These are phyloP conservation scores for Drosophila neocordata DNA, from an alignment of 1,140 invertebrate species.

Conservation along the genomic window DNA sequence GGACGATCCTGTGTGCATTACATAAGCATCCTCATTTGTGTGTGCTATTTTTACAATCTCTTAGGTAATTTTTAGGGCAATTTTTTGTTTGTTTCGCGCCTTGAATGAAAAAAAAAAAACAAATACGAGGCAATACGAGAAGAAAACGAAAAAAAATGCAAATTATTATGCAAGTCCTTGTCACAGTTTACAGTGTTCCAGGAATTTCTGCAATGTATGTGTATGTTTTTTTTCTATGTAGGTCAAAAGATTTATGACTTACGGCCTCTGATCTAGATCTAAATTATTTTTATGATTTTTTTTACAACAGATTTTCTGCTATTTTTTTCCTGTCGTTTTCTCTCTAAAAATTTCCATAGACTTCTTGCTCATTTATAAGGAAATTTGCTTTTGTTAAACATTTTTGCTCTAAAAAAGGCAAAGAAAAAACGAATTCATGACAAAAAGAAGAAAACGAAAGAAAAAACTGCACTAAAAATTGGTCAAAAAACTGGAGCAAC, in stretches of 20 bases:
- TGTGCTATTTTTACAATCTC: conserved; percentile 64
- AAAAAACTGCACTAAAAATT: conserved; percentile 82
- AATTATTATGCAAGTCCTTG: conserved; percentile 74
- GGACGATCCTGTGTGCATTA: conserved; percentile 21
- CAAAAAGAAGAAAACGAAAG: conserved; percentile 59
- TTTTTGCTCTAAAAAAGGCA: conserved; percentile 23
- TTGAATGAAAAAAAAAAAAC: conserved; percentile 55
- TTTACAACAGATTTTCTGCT: conserved; percentile 41
- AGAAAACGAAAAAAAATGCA: conserved; percentile 59
- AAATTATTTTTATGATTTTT: conserved; percentile 70
- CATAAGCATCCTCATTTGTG: conserved; percentile 56
- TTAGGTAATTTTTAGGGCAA: conserved; percentile 77
- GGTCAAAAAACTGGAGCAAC: conserved; percentile 81
- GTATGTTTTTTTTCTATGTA: conserved; percentile 35
- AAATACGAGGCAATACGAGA: conserved; percentile 28
- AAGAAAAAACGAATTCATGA: conserved; percentile 44
- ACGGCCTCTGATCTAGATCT: conserved; percentile 66
- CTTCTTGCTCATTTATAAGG: conserved; percentile 30
- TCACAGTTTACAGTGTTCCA: conserved; percentile 29
- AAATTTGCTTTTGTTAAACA: conserved; percentile 20
- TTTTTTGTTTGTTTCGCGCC: conserved; percentile 43
- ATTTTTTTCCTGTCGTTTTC: conserved; percentile 58
- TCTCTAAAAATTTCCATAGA: conserved; percentile 22
- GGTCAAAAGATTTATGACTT: conserved; percentile 62
- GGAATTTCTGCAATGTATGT: conserved; percentile 38